Base-by-base conservation (phyloP, 2,888 invertebrate genomes). In the Melinaea menophilus region DNA sequence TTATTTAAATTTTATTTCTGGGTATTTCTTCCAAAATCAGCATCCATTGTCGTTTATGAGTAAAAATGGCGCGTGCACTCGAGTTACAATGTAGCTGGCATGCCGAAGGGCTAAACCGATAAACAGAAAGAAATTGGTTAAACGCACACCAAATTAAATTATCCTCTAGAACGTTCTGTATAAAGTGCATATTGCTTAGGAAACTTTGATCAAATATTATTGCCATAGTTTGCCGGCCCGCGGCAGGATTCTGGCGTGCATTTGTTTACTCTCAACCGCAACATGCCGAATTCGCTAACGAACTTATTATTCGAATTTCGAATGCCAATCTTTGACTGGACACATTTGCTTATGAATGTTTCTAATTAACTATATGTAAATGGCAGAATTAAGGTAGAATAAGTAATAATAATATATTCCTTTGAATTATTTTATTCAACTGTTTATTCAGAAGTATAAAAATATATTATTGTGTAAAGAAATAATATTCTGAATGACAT, bases 301-400 rank as follows among this genome's bases (percentile, higher is more conserved):
- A 84, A 84, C 84, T 83, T 84, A 84, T 82, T 82, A 84, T 84
- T 82, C 75, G 76, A 75, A 78, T 81, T 84, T 83, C 74, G 75
- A 74, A 78, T 75, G 72, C 74, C 76, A 76, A 75, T 75, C 76
- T 72, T 71, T 76, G 71, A 73, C 73, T 67, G 67, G 61, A 58
- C 62, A 62, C 58, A 64, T 72, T 69, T 71, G 71, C 69, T 65
- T 51, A 55, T 64, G 57, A 55, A 64, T 56, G 56, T 57, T 46
- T 54, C 41, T 64, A 61, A 55, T 61, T 58, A 54, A 33, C 54
- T 51, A 3, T 31, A 51, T 5, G 51, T 31, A 31, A 51, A 31
- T 31, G 51, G 22, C 5, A 34, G 12, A 46, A 46, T 46, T 46
- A 5, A 41, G 46, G 2, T 22, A 51, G 31, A 51, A 31, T n/a